Conservation (phyloP, 1,140 invertebrate species). For the Aphis craccivora region DNA sequence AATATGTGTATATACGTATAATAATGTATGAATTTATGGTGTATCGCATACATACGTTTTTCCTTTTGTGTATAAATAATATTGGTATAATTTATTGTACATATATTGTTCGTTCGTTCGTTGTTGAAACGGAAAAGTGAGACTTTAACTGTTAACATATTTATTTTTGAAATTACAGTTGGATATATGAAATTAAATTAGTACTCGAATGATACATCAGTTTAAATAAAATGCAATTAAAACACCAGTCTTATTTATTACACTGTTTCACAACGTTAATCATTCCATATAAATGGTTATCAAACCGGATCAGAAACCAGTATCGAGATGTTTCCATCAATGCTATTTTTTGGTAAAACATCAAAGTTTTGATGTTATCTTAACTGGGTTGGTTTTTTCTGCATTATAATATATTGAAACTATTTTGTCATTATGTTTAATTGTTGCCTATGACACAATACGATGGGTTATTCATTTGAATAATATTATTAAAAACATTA, state of each 20-base stretch:
- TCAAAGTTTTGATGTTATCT: constrained; percentile 23
- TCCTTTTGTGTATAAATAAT: not conserved
- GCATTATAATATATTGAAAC: not conserved
- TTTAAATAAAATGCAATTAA: constrained; percentile 39
- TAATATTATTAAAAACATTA: not conserved
- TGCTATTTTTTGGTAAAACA: constrained; percentile 20
- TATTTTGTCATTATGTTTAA: constrained; percentile 4
- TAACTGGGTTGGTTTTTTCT: not conserved
- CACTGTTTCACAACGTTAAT: not conserved
- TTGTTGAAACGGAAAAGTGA: not conserved
- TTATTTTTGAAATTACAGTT: not conserved
- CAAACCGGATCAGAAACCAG: constrained; percentile 42
- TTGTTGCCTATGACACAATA: not conserved
- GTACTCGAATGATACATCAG: not conserved
- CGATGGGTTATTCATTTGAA: not conserved
- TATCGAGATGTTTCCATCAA: not conserved
- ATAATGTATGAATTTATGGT: constrained; percentile 8
- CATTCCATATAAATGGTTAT: not conserved
- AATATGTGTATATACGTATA: not conserved
- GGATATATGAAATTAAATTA: constrained; percentile 19
- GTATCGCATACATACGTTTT: not conserved
- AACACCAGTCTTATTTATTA: not conserved
- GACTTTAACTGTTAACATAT: not conserved
- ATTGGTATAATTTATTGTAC: not conserved
- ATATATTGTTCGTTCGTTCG: no score